A percentile compares a stretch with the other conserved stretches of the same genome.
These are phyloP conservation scores for Paratilapia polleni DNA, from an alignment of 2,113 vertebrate genomes.

Conservation along the genomic window DNA sequence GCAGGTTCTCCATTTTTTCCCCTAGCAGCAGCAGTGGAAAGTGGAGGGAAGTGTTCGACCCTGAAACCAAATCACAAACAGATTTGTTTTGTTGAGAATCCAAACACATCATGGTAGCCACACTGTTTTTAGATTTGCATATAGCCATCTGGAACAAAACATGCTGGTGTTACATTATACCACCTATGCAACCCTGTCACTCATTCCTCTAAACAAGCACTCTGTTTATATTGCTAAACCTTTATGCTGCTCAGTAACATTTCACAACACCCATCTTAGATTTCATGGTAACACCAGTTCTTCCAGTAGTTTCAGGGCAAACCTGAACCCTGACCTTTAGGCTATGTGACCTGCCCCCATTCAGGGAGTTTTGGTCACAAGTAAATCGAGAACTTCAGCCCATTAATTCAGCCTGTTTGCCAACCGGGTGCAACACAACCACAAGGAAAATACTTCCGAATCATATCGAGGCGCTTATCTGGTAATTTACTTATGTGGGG, in stretches of 20 bases:
- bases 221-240: constrained; percentile 60
- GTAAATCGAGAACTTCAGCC: background rate
- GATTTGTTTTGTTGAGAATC: background rate
- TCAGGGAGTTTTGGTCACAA: background rate
- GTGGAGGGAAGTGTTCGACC: constrained; percentile 8
- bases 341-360: background rate
- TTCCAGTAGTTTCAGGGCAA: constrained; percentile 7
- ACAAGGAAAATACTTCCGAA: constrained; percentile 5
- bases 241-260: constrained; percentile 37
- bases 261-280: constrained; percentile 70
- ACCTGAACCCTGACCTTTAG: constrained; percentile 44
- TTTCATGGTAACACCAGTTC: constrained; percentile 57
- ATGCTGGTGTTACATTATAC: background rate
- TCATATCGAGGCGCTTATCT: constrained; percentile 1
- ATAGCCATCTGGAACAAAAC: background rate
- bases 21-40: background rate
- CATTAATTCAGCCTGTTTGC: background rate
- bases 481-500: background rate
- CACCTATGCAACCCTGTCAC: constrained; percentile 18
- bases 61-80: constrained; percentile 34
- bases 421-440: background rate
- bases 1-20: constrained; percentile 87
- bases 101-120: background rate
- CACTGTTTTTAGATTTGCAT: background rate
- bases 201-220: background rate